Conservation (phyloP, 1,140 invertebrate genomes). For the Megalopta genalis region DNA sequence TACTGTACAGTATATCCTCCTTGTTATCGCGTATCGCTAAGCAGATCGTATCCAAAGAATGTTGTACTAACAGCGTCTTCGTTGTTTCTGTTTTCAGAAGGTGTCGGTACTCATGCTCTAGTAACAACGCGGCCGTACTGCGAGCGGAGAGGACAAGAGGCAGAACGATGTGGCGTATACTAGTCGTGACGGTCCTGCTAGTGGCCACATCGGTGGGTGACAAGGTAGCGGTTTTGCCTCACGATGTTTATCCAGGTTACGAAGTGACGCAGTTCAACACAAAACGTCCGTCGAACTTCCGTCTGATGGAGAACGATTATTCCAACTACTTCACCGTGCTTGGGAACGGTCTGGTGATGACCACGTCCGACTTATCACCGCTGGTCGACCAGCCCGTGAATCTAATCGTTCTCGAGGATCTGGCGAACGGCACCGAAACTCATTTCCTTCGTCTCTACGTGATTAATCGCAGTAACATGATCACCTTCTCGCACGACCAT, state of each 20-base stretch:
- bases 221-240: constrained; percentile 84
- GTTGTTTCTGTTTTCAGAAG: constrained; percentile 37
- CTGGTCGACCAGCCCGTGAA: constrained; percentile 90
- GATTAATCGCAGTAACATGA: constrained; percentile 88
- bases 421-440: constrained; percentile 87
- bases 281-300: constrained; percentile 82
- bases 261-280: constrained; percentile 86
- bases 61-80: background rate
- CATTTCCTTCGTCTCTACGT: constrained; percentile 91
- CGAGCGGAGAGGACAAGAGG: constrained; percentile 41
- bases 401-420: constrained; percentile 89
- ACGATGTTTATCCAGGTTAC: constrained; percentile 92
- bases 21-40: no score
- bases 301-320: constrained; percentile 87
- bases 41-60: no score
- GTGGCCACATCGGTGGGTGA: constrained; percentile 49
- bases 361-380: constrained; percentile 89
- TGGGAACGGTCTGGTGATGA: constrained; percentile 94
- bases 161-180: constrained; percentile 52
- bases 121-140: constrained; percentile 38
- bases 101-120: constrained; percentile 54
- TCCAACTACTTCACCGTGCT: constrained; percentile 92
- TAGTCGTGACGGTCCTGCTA: constrained; percentile 38
- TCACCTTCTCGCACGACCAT: constrained; percentile 86
- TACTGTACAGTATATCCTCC: no score